A percentile compares a stretch with the other conserved stretches of the same genome.
phyloP scores from a whole-genome alignment of 2,888 invertebrate species.

The Drosophila kuntzei region DNA sequence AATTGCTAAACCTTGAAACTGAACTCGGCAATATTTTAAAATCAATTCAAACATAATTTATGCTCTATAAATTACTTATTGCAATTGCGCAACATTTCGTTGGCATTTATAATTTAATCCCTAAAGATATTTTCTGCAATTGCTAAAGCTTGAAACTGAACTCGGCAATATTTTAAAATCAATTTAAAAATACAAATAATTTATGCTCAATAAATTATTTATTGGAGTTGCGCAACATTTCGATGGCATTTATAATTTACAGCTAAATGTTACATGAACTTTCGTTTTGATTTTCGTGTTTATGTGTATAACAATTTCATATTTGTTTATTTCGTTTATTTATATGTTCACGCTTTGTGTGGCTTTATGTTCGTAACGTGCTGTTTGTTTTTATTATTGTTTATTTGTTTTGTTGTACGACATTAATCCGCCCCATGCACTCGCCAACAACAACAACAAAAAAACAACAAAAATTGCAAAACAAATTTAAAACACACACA shows the following conservation, averaged over 20 bases:
- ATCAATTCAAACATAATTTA: not conserved
- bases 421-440: constrained; percentile 70
- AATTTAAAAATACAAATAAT: not conserved
- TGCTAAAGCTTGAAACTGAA: not conserved
- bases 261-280: constrained; percentile 14
- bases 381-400: constrained; percentile 73
- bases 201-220: not conserved
- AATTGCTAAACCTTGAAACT: too few species aligned
- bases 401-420: constrained; percentile 65
- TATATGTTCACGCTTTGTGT: constrained; percentile 63
- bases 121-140: not conserved
- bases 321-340: constrained; percentile 43
- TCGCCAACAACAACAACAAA: constrained; percentile 49
- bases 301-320: constrained; percentile 8
- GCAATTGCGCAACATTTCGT: constrained; percentile 1
- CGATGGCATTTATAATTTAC: constrained; percentile 5
- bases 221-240: constrained; percentile 3
- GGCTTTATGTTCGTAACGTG: constrained; percentile 68
- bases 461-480: constrained; percentile 50
- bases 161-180: not conserved
- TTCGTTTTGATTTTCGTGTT: constrained; percentile 24
- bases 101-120: constrained; percentile 8
- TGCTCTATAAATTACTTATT: not conserved
- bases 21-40: not conserved
- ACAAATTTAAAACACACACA: constrained; percentile 48